phyloP scores from a whole-genome alignment of 2,888 invertebrate species.

The Mesorhabditis sp. region DNA sequence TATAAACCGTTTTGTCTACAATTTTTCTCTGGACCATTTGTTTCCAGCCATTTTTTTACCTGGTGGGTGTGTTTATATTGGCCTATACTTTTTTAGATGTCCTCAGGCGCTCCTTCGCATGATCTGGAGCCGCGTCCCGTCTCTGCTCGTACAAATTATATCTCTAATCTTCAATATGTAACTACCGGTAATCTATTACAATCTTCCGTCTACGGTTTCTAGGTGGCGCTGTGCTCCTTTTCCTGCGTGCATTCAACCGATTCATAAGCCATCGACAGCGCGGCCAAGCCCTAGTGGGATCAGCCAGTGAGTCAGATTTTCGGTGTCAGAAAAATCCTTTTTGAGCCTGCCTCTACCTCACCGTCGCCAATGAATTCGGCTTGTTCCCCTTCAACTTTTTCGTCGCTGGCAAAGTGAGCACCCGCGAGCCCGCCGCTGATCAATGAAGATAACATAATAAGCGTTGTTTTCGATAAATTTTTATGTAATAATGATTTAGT shows the following conservation, averaged over 20 bases:
- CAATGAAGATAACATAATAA: too few species aligned
- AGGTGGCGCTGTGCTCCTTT: neutral
- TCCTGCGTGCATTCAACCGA: slow-evolving; percentile 7
- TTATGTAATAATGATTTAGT: too few species aligned
- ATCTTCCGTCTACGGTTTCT: neutral
- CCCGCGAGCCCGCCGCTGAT: neutral
- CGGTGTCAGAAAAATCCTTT: neutral
- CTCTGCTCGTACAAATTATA: neutral
- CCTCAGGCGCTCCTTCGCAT: too few species aligned
- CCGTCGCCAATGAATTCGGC: slow-evolving; percentile 20
- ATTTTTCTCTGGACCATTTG: too few species aligned
- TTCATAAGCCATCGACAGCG: slow-evolving; percentile 14
- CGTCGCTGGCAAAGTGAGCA: slow-evolving; percentile 12
- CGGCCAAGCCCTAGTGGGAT: slow-evolving; percentile 11
- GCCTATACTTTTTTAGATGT: too few species aligned
- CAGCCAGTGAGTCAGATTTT: slow-evolving; percentile 7
- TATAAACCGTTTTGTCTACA: too few species aligned
- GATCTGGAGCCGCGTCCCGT: too few species aligned
- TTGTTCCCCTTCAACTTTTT: slow-evolving; percentile 20
- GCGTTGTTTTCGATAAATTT: too few species aligned
- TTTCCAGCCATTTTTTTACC: too few species aligned
- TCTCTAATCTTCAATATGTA: neutral
- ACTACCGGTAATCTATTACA: neutral
- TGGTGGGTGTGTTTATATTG: too few species aligned
- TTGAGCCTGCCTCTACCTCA: slow-evolving; percentile 16